A percentile compares a stretch with the other conserved stretches of the same genome.
phyloP scores from a whole-genome alignment of 2,797 vertebrate genomes.

The Gambusia yucatana region DNA sequence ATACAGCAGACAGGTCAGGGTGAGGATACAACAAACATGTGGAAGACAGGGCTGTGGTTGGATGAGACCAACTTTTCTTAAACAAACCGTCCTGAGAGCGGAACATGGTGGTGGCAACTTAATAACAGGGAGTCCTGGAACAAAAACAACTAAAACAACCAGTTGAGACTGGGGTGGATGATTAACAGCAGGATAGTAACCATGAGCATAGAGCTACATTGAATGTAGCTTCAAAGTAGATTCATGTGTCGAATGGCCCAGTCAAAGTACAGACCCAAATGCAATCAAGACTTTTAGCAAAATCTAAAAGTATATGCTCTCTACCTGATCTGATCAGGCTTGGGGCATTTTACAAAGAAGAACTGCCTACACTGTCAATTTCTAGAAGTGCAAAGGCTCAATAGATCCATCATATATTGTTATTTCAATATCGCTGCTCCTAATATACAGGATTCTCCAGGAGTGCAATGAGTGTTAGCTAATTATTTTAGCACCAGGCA shows the following conservation, averaged over 20 bases:
- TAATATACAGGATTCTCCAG: neutral
- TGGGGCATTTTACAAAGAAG: neutral
- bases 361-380: neutral
- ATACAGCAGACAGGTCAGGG: neutral
- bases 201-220: neutral
- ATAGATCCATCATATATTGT: neutral
- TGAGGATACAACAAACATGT: neutral
- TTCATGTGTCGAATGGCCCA: neutral
- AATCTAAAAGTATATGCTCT: neutral
- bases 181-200: neutral
- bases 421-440: neutral
- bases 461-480: neutral
- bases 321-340: neutral
- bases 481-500: neutral
- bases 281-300: neutral
- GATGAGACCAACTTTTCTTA: neutral
- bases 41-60: neutral
- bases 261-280: neutral
- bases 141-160: neutral
- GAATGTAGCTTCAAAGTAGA: neutral
- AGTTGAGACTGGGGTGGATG: neutral
- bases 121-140: neutral
- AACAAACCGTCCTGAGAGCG: neutral
- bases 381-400: neutral
- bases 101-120: neutral